Evolutionary conservation across 2,888 invertebrate species (phyloP).

Genomic region (Xestia ashworthii): DNA sequence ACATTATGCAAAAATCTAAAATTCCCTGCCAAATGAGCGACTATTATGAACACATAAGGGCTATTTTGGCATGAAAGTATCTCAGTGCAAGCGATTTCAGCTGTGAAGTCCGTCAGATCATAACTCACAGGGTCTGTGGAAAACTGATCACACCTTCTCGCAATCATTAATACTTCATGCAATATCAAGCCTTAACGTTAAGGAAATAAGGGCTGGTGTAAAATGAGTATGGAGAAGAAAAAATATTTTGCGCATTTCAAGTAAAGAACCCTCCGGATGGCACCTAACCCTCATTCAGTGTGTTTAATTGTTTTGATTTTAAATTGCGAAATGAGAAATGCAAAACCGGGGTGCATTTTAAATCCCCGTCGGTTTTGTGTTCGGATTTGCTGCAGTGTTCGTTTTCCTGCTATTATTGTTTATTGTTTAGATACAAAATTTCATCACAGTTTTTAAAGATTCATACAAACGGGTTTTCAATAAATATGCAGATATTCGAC

Average conservation of each 20-base stretch:
- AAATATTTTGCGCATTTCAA: slow-evolving; percentile 78
- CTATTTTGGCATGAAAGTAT: slow-evolving; percentile 76
- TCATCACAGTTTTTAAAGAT: slow-evolving; percentile 55
- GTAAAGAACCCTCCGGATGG: slow-evolving; percentile 81
- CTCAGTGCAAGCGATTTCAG: slow-evolving; percentile 77
- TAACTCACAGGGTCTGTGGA: slow-evolving; percentile 81
- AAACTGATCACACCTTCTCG: slow-evolving; percentile 77
- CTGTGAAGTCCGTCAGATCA: slow-evolving; percentile 84
- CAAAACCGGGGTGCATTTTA: slow-evolving; percentile 83
- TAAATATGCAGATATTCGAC: slow-evolving; percentile 78
- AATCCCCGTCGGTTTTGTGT: slow-evolving; percentile 61
- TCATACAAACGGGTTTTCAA: slow-evolving; percentile 67
- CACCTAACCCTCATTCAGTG: slow-evolving; percentile 81
- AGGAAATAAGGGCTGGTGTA: slow-evolving; percentile 55
- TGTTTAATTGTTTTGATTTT: slow-evolving; percentile 89
- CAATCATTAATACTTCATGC: slow-evolving; percentile 51
- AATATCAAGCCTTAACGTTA: slow-evolving; percentile 70
- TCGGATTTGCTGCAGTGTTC: slow-evolving; percentile 41
- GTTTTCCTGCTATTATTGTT: slow-evolving; percentile 49
- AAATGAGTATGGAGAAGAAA: slow-evolving; percentile 52
- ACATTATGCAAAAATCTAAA: slow-evolving; percentile 71
- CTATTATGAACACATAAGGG: slow-evolving; percentile 74
- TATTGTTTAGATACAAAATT: slow-evolving; percentile 59
- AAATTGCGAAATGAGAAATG: slow-evolving; percentile 80
- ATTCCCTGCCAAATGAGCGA: slow-evolving; percentile 68